Conservation (phyloP, 1,140 invertebrate species). For the Diorhabda sublineata region DNA sequence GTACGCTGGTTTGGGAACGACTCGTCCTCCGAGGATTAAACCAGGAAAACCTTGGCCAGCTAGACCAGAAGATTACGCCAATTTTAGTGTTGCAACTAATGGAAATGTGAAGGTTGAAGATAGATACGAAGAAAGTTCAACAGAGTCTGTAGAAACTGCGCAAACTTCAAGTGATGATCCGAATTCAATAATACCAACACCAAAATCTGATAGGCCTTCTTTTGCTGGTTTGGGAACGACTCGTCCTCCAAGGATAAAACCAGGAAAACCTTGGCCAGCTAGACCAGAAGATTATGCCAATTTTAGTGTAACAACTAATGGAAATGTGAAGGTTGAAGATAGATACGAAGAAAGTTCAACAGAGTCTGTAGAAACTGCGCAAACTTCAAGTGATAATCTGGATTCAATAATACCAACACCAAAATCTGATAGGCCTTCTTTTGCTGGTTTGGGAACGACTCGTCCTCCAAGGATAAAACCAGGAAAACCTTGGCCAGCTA, state of each 20-base stretch:
- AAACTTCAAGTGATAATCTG: background rate
- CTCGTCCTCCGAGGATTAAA: background rate
- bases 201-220: constrained; percentile 6
- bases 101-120: no score
- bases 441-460: background rate
- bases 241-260: background rate
- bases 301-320: background rate
- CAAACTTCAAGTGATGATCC: no score
- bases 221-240: constrained; percentile 11
- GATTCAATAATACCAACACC: background rate
- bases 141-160: no score
- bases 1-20: constrained; percentile 15
- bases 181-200: no score
- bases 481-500: constrained; percentile 22
- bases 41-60: constrained; percentile 22
- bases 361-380: background rate
- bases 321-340: background rate
- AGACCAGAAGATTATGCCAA: constrained; percentile 7
- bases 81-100: background rate
- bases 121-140: no score
- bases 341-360: background rate
- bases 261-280: constrained; percentile 22
- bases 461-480: background rate
- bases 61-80: constrained; percentile 1
- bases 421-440: background rate